phyloP scores from a whole-genome alignment of 2,113 vertebrate genomes.

The Hippocampus barbouri region DNA sequence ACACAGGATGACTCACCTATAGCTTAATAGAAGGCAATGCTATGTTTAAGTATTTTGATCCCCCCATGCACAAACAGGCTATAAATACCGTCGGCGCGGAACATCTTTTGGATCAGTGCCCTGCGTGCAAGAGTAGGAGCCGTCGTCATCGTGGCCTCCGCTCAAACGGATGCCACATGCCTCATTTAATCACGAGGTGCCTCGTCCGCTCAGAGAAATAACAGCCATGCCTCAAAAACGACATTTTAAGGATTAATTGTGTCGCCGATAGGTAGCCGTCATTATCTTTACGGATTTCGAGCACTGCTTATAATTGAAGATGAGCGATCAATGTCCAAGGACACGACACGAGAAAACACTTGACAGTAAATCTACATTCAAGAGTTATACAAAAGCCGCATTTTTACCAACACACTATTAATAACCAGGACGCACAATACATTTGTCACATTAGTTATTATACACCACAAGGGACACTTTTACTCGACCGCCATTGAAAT shows the following conservation, averaged over 20 bases:
- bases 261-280: too few species aligned
- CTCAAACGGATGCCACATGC: too few species aligned
- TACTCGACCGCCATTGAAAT: not conserved
- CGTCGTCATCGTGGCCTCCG: too few species aligned
- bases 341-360: not conserved
- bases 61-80: not conserved
- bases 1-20: not conserved
- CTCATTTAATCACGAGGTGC: too few species aligned
- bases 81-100: not conserved
- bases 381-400: too few species aligned
- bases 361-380: not conserved
- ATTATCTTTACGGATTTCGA: not conserved
- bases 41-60: not conserved
- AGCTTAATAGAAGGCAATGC: not conserved
- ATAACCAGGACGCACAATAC: not conserved
- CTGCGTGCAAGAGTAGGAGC: too few species aligned
- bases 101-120: too few species aligned
- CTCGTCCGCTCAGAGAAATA: too few species aligned
- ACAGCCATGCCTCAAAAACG: too few species aligned
- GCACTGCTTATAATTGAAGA: not conserved
- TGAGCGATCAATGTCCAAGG: not conserved
- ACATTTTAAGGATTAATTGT: too few species aligned
- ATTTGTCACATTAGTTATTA: not conserved
- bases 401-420: not conserved
- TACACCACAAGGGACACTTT: not conserved